Evolutionary conservation across 2,888 invertebrate genomes (phyloP), one percentile per base, ranked within the genome.

Genomic region (Lepidocyrtinus sp.): DNA sequence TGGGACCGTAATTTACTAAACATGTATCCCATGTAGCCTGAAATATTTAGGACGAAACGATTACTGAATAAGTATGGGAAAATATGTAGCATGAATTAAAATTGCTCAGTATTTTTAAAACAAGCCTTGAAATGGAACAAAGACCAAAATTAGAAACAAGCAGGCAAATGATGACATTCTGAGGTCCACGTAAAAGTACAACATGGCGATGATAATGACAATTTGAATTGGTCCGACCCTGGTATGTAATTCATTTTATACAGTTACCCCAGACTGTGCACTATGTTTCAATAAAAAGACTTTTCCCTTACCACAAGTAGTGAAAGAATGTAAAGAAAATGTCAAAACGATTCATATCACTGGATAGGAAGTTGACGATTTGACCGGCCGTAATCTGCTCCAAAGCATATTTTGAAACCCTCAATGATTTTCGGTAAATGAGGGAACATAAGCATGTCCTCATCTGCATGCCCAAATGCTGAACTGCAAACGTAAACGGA

Each of bases 141-240:
- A 7, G 21, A 5, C n/a, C 59, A 9, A 19, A 5, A 59, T 59
- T 59, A 9, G 21, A 59, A 7, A 9, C n/a, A n/a, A n/a, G 7
- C 59, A 59, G 59, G 7, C n/a, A 59, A 19, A 59, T 36, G 36
- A 36, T 7, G 12, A 36, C 36, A 36, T 36, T 5, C 36, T 36
- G 36, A 91, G 0, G 92, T 90, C 83, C 92, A 91, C 94, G 70
- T 94, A 93, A 87, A 93, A 92, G 36, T 94, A 96, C 91, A 96
- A 92, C 79, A 97, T 92, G 88, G 92, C 93, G 2, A 94, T 93
- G 84, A 96, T 93, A 84, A 95, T 92, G 68, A 93, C 89, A 0
- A 96, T 94, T 86, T 96, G 94, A 19, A 96, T 88, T 0, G 97
- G 95, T 0, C 96, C 97, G 82, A 97, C 98, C 88, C 98, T 98